Evolutionary conservation across 2,888 invertebrate genomes (phyloP), one percentile per base, ranked within the genome.

Genomic region (Rhamphomyia laevipes): DNA sequence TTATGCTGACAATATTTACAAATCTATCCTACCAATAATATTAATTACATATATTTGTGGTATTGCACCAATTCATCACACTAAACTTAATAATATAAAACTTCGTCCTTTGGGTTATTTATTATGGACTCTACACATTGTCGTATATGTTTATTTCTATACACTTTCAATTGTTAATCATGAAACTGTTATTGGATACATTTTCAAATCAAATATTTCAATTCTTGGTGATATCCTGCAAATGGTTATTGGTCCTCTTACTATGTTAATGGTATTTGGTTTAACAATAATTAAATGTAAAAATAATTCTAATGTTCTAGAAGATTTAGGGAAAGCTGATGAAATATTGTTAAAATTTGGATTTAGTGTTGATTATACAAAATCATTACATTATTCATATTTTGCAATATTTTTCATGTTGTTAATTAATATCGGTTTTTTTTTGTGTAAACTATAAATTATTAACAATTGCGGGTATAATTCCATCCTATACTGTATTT

Each of bases 1-100:
- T 3, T 61, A 66, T 50, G 67, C 66, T 49, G 67, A 66, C 30
- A 66, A 65, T 51, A 61, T 66, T 31, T 67, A 67, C 27, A 64
- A 66, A 52, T 66, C 66, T 9, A 51, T 66, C 12, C 59, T 61
- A 18, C 67, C 67, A 0, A 49, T 67, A 4, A 62, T 62, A 0
- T 66, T 60, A 27, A 63, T 66, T n/a, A 66, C 67, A 0, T 49
- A 66, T 30, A 56, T 66, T 52, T 2, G 49, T 67, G 55, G 67
- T 67, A 2, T 67, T 66, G 3, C 66, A 67, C 42, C 62, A 60
- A 40, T 53, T 67, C 35, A 59, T 63, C 2, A 61, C 60, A 17
- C 60, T 58, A 46, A 66, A 64, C 42, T 65, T 66, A 46, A 65
- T 64, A 1, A 67, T 67, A 27, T 6, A 4, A 59, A 53, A 2